Conservation (phyloP, 1,140 invertebrate species). For the Tribolium castaneum region DNA sequence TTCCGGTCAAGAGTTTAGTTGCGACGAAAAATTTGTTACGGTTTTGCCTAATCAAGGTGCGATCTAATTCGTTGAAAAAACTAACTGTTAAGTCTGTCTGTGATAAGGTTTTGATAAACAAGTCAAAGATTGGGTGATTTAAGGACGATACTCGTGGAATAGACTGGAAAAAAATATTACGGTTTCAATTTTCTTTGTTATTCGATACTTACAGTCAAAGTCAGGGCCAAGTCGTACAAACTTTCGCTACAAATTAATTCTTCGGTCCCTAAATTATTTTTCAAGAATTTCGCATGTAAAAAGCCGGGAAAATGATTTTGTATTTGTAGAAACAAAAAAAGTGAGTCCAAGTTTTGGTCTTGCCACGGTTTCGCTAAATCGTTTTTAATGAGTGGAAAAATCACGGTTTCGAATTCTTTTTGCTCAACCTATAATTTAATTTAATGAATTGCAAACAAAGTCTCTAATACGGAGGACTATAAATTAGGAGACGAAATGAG, state of each 20-base stretch:
- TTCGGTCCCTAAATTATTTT: slow-evolving; percentile 67
- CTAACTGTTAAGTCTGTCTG: slow-evolving; percentile 64
- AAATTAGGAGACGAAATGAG: too few relatives aligned
- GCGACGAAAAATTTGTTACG: slow-evolving; percentile 70
- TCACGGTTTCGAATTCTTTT: slow-evolving; percentile 66
- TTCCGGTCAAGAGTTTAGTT: slow-evolving; percentile 54
- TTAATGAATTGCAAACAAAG: neutral
- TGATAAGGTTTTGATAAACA: slow-evolving; percentile 67
- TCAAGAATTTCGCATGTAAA: slow-evolving; percentile 67
- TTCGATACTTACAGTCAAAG: slow-evolving; percentile 70
- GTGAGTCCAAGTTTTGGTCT: slow-evolving; percentile 66
- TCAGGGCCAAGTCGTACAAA: slow-evolving; percentile 67
- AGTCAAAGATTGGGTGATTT: slow-evolving; percentile 72
- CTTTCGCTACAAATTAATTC: slow-evolving; percentile 69
- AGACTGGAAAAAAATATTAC: slow-evolving; percentile 64
- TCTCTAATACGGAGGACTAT: too few relatives aligned
- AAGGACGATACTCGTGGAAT: slow-evolving; percentile 69
- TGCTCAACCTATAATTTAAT: slow-evolving; percentile 63
- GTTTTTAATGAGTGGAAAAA: slow-evolving; percentile 71
- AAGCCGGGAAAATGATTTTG: slow-evolving; percentile 65
- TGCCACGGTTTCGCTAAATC: slow-evolving; percentile 70
- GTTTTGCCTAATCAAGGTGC: slow-evolving; percentile 69
- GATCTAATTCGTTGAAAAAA: slow-evolving; percentile 71
- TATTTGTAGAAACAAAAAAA: slow-evolving; percentile 67
- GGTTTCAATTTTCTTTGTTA: neutral